Percentiles rank a stretch among this genome's conserved stretches.
Evolutionary conservation across 2,113 vertebrate species (phyloP).

Genomic region (Muscicapa adusta): DNA sequence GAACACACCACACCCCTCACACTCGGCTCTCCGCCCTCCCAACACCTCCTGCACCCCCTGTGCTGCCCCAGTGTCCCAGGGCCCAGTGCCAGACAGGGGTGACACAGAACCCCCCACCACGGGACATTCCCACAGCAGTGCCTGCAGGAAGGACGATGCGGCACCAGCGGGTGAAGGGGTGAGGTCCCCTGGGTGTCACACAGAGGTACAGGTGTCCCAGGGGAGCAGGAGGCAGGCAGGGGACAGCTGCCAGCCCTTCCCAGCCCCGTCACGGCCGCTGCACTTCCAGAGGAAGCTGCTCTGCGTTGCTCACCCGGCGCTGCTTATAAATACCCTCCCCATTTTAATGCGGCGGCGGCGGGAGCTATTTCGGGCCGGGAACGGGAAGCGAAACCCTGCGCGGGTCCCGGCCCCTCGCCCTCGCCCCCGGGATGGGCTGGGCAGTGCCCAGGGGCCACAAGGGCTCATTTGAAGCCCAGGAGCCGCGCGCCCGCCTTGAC

Average conservation of each 20-base stretch:
- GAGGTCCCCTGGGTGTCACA: background rate
- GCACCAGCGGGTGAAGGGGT: too few relatives aligned
- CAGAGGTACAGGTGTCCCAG: background rate
- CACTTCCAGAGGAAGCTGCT: conserved; percentile 28
- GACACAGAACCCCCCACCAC: rapidly evolving
- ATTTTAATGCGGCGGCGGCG: conserved; percentile 5
- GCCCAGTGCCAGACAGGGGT: rapidly evolving
- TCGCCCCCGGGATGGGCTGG: background rate
- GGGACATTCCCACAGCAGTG: background rate
- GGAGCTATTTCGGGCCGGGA: background rate
- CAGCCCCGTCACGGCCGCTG: conserved; percentile 10
- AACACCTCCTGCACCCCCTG: background rate
- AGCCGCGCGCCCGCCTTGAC: background rate
- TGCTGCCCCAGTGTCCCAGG: too few relatives aligned
- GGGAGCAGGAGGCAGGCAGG: background rate
- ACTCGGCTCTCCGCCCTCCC: background rate
- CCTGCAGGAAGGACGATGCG: background rate
- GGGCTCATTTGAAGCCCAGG: conserved; percentile 32
- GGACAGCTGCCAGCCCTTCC: conserved; percentile 18
- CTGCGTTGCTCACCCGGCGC: background rate
- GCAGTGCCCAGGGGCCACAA: background rate
- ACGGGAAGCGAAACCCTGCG: conserved; percentile 36
- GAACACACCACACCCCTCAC: background rate
- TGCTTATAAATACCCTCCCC: conserved; percentile 40
- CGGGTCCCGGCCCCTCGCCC: background rate